Evolutionary conservation across 2,797 vertebrate genomes (phyloP), one percentile per base, ranked within the genome.

Genomic region (Telmatherina bonti): DNA sequence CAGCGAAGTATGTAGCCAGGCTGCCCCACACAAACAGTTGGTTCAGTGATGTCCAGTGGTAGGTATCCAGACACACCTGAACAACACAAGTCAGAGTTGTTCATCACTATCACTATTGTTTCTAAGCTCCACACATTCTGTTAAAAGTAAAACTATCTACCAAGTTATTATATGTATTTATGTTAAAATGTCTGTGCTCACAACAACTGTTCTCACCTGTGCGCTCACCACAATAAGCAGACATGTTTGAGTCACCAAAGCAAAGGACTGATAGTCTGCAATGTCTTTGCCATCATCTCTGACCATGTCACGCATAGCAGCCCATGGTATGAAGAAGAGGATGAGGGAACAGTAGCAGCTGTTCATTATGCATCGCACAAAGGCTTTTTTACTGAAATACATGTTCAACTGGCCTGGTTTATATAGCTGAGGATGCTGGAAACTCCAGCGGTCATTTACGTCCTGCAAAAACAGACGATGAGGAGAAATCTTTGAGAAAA

Each of bases 1-100:
- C 79, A 55, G 95, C 94, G 62, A 98, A 98, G 90, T 97, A 99
- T 57, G 95, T 91, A 0, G 95, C 94, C 82, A 99, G 92, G 91
- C 97, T 99, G 26, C 97, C 96, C 97, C 97, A 99, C 51, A 96
- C 91, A 67, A 98, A 96, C 68, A 99, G 93, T 62, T 99, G 97
- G 91, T 96, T 98, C 72, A 97, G 91, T 3, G 95, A 85, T 0
- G 97, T 99, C 98, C 98, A 99, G 88, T 96, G 97, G 51, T 92
- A 77, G 0, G 95, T 99, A 87, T 96, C 95, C 87, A 99, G 86
- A 38, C 94, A 95, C 70, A 98, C 90, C 97, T 99, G 77, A 85
- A 67, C n/a, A 36, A 62, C 3, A 20, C 0, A 45, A 16, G 47
- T 13, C 13, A 2, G 36, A 38, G 36, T 38, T 38, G 10, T 38